Evolutionary conservation across 2,888 invertebrate genomes (phyloP).

Genomic region (Aphidius colemani): DNA sequence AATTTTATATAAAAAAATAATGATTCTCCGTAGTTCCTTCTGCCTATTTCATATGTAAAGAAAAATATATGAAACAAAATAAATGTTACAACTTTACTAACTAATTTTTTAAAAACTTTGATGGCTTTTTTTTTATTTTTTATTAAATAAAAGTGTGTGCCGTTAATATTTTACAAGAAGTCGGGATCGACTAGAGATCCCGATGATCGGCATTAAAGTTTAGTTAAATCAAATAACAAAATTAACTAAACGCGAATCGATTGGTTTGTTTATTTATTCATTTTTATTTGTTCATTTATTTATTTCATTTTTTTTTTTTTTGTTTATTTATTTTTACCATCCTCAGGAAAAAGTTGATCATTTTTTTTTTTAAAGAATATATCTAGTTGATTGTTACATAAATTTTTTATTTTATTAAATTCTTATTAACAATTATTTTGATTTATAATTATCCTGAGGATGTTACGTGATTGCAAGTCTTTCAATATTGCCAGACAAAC

Average conservation of each 20-base stretch:
- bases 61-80: constrained; percentile 12
- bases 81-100: constrained; percentile 20
- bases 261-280: constrained; percentile 31
- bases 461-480: constrained; percentile 20
- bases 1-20: too few species aligned
- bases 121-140: constrained; percentile 52
- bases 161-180: constrained; percentile 58
- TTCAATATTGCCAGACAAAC: constrained; percentile 20
- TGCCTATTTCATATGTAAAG: not conserved
- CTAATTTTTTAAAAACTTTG: constrained; percentile 57
- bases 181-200: constrained; percentile 47
- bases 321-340: constrained; percentile 6
- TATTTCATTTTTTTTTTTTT: constrained; percentile 13
- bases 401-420: not conserved
- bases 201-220: constrained; percentile 51
- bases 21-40: not conserved
- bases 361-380: constrained; percentile 5
- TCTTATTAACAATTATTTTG: constrained; percentile 4
- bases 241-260: constrained; percentile 58
- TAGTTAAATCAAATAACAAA: constrained; percentile 60
- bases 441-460: constrained; percentile 25
- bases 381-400: constrained; percentile 10
- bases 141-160: constrained; percentile 60
- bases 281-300: constrained; percentile 14
- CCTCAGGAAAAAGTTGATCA: constrained; percentile 1